A percentile compares a stretch with the other conserved stretches of the same genome.
Conservation (phyloP, 2,797 vertebrate species). For the Lateolabrax maculatus region DNA sequence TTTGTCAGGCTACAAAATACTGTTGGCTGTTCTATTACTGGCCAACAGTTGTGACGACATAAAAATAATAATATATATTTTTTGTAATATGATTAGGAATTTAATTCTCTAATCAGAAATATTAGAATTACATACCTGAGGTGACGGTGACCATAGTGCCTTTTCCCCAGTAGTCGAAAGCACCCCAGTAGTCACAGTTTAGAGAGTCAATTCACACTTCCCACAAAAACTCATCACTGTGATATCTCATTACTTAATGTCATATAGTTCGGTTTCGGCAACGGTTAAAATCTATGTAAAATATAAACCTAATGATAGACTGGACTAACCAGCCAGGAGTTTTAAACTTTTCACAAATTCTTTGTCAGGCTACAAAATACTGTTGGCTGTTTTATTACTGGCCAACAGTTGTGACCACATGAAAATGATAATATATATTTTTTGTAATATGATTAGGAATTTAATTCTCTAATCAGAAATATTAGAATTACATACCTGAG, state of each 20-base stretch:
- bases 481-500: conserved; percentile 65
- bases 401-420: neutral
- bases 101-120: neutral
- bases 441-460: neutral
- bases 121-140: conserved; percentile 65
- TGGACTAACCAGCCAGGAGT: neutral
- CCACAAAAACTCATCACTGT: conserved; percentile 47
- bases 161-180: conserved; percentile 76
- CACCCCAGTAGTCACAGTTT: conserved; percentile 59
- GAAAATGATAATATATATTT: neutral
- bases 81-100: neutral
- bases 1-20: neutral
- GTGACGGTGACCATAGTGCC: conserved; percentile 69
- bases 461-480: neutral
- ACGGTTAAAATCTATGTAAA: conserved; percentile 7
- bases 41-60: neutral
- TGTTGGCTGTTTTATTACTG: neutral
- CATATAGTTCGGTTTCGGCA: neutral
- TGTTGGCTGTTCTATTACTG: neutral
- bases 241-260: neutral
- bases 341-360: neutral
- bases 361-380: neutral
- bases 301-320: neutral
- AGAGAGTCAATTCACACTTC: neutral
- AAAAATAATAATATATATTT: neutral